A percentile compares a stretch with the other conserved stretches of the same genome.
Evolutionary conservation across 2,113 vertebrate genomes (phyloP).

Genomic region (Spilogale gracilis): DNA sequence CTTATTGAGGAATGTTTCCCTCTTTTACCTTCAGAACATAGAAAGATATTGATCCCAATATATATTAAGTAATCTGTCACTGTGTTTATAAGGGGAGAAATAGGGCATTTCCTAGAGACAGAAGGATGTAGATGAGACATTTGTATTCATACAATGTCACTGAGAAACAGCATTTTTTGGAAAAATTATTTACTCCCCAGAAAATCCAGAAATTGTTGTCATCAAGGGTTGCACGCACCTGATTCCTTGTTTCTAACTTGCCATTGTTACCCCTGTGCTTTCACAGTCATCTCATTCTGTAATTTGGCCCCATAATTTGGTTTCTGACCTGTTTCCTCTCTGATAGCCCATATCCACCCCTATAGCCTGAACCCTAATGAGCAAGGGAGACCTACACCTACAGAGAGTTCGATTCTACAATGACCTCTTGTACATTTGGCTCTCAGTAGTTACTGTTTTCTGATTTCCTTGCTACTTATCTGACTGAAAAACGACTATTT

Average conservation of each 20-base stretch:
- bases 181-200: not conserved
- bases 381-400: not conserved
- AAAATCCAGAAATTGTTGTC: not conserved
- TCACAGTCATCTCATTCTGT: not conserved
- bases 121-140: not conserved
- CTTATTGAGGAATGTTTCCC: not conserved
- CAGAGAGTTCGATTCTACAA: not conserved
- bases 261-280: not conserved
- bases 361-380: not conserved
- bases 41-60: not conserved
- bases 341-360: too few relatives aligned
- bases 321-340: not conserved
- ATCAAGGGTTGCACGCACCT: not conserved
- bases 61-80: not conserved
- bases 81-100: not conserved
- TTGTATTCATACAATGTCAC: not conserved
- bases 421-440: not conserved
- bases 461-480: not conserved
- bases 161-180: not conserved
- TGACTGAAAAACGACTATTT: not conserved
- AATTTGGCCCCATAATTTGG: slow-evolving; percentile 10
- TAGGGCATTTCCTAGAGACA: not conserved
- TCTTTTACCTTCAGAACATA: not conserved
- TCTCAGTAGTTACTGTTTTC: not conserved
- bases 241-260: not conserved